Evolutionary conservation across 2,888 invertebrate species (phyloP).

Genomic region (Eupithecia centaureata): DNA sequence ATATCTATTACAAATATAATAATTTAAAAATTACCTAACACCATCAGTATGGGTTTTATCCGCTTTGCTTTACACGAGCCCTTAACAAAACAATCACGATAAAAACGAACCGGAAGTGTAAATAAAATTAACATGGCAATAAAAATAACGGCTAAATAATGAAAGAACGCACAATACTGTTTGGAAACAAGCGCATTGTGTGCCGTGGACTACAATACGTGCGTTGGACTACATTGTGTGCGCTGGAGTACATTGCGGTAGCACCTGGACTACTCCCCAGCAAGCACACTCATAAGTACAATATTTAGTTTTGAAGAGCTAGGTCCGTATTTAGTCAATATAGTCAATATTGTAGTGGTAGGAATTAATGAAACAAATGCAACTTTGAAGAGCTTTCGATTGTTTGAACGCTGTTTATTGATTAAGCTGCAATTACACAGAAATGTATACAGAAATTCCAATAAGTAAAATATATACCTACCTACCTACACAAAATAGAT

Average conservation of each 20-base stretch:
- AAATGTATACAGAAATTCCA: too few species aligned
- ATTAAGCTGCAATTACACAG: too few species aligned
- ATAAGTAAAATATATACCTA: too few species aligned
- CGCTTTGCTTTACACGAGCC: neutral
- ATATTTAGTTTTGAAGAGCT: neutral
- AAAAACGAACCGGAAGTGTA: constrained; percentile 30
- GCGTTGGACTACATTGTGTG: constrained; percentile 17
- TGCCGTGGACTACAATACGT: too few species aligned
- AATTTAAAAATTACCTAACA: too few species aligned
- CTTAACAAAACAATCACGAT: neutral
- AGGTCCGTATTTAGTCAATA: neutral
- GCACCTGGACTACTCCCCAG: constrained; percentile 23
- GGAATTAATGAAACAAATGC: too few species aligned
- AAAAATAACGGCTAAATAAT: constrained; percentile 25
- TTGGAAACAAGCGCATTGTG: constrained; percentile 16
- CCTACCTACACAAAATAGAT: neutral
- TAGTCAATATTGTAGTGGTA: too few species aligned
- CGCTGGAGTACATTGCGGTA: constrained; percentile 5
- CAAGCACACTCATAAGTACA: neutral
- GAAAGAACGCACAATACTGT: constrained; percentile 8
- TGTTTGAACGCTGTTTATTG: too few species aligned
- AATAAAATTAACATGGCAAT: constrained; percentile 24
- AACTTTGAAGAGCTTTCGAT: too few species aligned
- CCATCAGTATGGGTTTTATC: too few species aligned
- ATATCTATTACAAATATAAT: too few species aligned